Evolutionary conservation across 2,113 vertebrate genomes (phyloP).

Genomic region (Lepus timidus): DNA sequence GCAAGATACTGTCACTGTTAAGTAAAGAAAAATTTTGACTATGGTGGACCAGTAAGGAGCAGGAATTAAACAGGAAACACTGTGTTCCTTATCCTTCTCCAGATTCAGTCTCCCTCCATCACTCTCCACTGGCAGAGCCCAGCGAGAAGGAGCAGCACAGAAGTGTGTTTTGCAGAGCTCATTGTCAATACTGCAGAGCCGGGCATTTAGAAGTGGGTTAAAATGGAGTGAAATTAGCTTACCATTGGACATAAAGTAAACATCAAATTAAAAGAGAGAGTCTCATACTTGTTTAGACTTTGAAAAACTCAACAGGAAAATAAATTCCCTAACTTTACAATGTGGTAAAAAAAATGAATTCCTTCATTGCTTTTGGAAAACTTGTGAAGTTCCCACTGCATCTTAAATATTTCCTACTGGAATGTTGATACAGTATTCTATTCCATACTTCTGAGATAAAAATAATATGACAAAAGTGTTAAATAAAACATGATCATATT

Average conservation of each 20-base stretch:
- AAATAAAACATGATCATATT: not conserved
- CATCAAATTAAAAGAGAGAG: not conserved
- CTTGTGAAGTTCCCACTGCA: not conserved
- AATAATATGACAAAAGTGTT: not conserved
- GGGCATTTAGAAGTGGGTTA: not conserved
- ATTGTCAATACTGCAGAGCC: too few species aligned
- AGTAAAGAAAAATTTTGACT: too few species aligned
- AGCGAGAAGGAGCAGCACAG: not conserved
- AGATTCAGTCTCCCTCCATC: rapidly evolving
- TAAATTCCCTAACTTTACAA: not conserved
- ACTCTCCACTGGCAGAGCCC: rapidly evolving
- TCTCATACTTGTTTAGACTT: not conserved
- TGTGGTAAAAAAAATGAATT: not conserved
- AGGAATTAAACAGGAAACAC: not conserved
- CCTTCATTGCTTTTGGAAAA: not conserved
- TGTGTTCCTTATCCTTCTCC: not conserved
- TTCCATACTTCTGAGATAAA: not conserved
- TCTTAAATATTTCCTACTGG: not conserved
- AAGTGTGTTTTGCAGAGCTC: not conserved
- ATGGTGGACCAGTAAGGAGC: not conserved
- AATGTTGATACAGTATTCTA: not conserved
- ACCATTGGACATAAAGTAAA: not conserved
- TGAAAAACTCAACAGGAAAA: not conserved
- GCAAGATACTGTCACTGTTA: not conserved
- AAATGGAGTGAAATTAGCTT: not conserved